Evolutionary conservation across 2,113 vertebrate genomes (phyloP).

Genomic region (Vidua chalybeata): DNA sequence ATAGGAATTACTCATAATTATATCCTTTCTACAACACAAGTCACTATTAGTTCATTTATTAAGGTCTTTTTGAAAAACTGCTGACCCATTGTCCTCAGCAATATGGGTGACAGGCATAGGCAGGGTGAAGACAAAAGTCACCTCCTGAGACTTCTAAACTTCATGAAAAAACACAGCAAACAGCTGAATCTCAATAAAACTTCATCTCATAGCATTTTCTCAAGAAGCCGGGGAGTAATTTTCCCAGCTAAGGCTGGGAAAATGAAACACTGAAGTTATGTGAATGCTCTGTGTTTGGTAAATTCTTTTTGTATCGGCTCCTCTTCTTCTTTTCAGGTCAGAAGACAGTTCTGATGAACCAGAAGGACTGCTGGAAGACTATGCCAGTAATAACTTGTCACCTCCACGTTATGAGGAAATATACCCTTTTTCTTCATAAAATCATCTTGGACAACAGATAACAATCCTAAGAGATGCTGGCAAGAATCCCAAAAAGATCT

Average conservation of each 20-base stretch:
- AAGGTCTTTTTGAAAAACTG: neutral
- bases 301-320: neutral
- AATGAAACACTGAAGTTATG: neutral
- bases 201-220: neutral
- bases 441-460: neutral
- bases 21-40: neutral
- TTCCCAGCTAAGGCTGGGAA: neutral
- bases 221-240: neutral
- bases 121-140: neutral
- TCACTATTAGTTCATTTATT: neutral
- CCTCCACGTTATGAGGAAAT: constrained; percentile 77
- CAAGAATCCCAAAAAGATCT: neutral
- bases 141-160: neutral
- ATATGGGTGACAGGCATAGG: neutral
- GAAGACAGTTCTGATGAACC: neutral
- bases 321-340: constrained; percentile 58
- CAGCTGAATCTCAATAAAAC: neutral
- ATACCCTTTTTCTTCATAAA: constrained; percentile 36
- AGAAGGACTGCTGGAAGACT: constrained; percentile 23
- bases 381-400: neutral
- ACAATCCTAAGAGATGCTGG: neutral
- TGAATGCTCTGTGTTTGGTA: neutral
- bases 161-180: neutral
- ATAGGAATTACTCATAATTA: neutral
- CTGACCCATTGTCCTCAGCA: neutral